Conservation (phyloP, 2,888 invertebrate species). For the Euproctis similis region DNA sequence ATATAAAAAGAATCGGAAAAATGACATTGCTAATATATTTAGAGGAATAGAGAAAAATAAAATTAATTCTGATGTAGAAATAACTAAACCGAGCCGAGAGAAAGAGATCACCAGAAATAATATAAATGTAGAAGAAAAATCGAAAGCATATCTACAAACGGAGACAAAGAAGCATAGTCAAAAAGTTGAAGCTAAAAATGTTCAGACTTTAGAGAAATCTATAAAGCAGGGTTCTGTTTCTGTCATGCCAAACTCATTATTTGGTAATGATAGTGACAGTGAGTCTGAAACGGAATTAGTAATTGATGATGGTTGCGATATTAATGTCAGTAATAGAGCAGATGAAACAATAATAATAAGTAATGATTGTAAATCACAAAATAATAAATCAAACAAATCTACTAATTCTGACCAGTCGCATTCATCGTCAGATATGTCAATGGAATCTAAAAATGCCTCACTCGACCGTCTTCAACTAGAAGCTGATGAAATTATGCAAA, state of each 20-base stretch:
- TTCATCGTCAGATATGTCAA: constrained; percentile 6
- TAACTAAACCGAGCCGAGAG: too few relatives aligned
- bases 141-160: too few relatives aligned
- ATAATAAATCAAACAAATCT: constrained; percentile 3
- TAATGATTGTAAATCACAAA: constrained; percentile 9
- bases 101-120: too few relatives aligned
- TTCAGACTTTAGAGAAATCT: background rate
- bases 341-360: constrained; percentile 22
- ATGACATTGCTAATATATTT: too few relatives aligned
- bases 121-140: too few relatives aligned
- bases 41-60: too few relatives aligned
- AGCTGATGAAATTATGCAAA: constrained; percentile 42
- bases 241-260: constrained; percentile 12
- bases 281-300: constrained; percentile 50
- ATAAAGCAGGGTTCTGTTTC: background rate
- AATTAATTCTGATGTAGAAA: constrained; percentile 1
- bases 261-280: constrained; percentile 28
- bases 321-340: constrained; percentile 19
- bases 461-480: constrained; percentile 50
- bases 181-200: too few relatives aligned
- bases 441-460: constrained; percentile 30
- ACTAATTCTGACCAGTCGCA: constrained; percentile 7
- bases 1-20: too few relatives aligned
- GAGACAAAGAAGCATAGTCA: too few relatives aligned
- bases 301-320: constrained; percentile 36